Evolutionary conservation across 2,888 invertebrate genomes (phyloP).

Genomic region (Ichneumoninae sp.): DNA sequence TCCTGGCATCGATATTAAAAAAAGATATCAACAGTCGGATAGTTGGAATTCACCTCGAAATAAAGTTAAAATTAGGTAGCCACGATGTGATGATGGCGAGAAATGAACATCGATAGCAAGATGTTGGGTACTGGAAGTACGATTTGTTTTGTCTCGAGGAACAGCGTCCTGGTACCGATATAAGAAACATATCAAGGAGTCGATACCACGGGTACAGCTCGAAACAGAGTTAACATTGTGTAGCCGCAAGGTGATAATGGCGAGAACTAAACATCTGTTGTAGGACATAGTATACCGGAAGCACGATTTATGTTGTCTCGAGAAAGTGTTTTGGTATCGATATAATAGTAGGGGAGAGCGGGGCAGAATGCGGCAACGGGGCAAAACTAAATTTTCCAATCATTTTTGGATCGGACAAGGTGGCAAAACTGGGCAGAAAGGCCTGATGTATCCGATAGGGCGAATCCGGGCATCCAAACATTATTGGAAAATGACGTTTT

Average conservation of each 20-base stretch:
- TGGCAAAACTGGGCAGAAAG: no score
- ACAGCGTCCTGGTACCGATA: conserved; percentile 6
- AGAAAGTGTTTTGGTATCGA: no score
- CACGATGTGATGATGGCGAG: conserved; percentile 75
- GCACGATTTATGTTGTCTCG: not conserved
- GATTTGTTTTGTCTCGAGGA: conserved; percentile 21
- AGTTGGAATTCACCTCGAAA: not conserved
- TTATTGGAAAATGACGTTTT: no score
- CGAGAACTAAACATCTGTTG: conserved; percentile 73
- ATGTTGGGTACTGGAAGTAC: not conserved
- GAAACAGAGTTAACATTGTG: conserved; percentile 7
- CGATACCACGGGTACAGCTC: no score
- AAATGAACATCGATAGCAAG: conserved; percentile 72
- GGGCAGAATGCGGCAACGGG: no score
- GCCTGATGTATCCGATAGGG: no score
- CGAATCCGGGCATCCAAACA: no score
- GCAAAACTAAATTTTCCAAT: no score
- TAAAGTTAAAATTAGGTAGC: conserved; percentile 61
- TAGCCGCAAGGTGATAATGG: conserved; percentile 76
- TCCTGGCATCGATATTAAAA: conserved; percentile 3
- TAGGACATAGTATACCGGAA: no score
- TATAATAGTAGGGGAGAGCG: no score
- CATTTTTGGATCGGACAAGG: no score
- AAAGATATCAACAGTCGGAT: conserved; percentile 12
- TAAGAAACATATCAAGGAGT: conserved; percentile 19